Percentiles rank a stretch among this genome's conserved stretches.
phyloP scores from a whole-genome alignment of 1,140 invertebrate species.

The Drosophila auraria region DNA sequence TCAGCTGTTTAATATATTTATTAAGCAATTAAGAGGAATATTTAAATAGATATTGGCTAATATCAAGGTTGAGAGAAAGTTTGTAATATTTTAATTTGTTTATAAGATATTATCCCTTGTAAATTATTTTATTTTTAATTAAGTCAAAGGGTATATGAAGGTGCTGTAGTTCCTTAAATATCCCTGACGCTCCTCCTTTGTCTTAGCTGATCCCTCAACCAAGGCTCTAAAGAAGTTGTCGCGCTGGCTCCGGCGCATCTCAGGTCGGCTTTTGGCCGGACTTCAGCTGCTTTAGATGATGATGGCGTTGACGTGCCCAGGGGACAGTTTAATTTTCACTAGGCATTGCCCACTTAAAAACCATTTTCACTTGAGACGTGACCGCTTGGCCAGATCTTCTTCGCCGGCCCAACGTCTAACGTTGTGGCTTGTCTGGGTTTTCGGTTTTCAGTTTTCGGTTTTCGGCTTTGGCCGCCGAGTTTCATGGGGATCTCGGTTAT shows the following conservation, averaged over 20 bases:
- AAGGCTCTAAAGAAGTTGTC: slow-evolving; percentile 44
- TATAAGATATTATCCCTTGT: neutral
- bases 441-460: slow-evolving; percentile 30
- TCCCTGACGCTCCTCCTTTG: neutral
- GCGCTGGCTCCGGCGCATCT: slow-evolving; percentile 7
- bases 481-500: slow-evolving; percentile 65
- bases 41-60: neutral
- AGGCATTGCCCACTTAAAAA: slow-evolving; percentile 79
- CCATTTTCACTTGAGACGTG: slow-evolving; percentile 82
- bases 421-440: slow-evolving; percentile 42
- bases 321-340: slow-evolving; percentile 83
- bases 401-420: slow-evolving; percentile 40
- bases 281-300: slow-evolving; percentile 40
- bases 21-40: neutral
- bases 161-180: neutral
- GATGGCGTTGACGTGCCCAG: slow-evolving; percentile 74
- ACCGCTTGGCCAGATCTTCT: slow-evolving; percentile 56
- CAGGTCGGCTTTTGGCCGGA: slow-evolving; percentile 23
- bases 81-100: no score
- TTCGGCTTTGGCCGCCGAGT: slow-evolving; percentile 22
- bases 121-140: neutral
- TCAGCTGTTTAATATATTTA: neutral
- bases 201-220: slow-evolving; percentile 22
- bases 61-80: neutral
- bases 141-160: neutral